These are phyloP conservation scores for Aphaenogaster floridana DNA, from an alignment of 1,140 invertebrate genomes.

Conservation along the genomic window DNA sequence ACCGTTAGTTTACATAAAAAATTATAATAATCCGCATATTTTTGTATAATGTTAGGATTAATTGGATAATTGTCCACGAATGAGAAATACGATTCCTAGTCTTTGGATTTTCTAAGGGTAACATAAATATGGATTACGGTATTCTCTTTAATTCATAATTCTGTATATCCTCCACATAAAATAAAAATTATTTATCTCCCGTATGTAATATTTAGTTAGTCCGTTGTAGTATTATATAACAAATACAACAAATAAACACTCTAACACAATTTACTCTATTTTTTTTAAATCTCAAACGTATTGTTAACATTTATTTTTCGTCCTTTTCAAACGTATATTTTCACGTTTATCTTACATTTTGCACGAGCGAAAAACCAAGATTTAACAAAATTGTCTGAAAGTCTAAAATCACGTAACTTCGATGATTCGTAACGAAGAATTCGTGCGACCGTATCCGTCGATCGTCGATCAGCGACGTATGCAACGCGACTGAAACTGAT, in stretches of 20 bases:
- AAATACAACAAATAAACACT: neutral
- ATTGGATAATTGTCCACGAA: slow-evolving; percentile 3
- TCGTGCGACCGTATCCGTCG: neutral
- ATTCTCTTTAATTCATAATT: neutral
- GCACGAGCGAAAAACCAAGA: neutral
- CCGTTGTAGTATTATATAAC: neutral
- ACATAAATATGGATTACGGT: slow-evolving; percentile 16
- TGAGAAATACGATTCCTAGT: neutral
- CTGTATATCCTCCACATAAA: neutral
- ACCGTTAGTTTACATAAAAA: slow-evolving; percentile 22
- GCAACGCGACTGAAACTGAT: slow-evolving; percentile 31
- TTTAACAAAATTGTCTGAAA: neutral
- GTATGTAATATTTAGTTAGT: neutral
- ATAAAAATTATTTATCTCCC: neutral
- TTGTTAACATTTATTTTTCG: neutral
- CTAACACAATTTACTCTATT: neutral
- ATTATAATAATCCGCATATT: slow-evolving; percentile 23
- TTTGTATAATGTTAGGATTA: slow-evolving; percentile 22
- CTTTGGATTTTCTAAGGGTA: neutral
- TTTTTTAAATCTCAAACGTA: neutral
- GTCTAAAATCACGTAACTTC: neutral
- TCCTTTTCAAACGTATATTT: neutral
- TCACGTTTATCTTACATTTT: neutral
- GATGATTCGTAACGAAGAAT: neutral
- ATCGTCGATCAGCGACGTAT: slow-evolving; percentile 6